Base-by-base conservation (phyloP, 2,797 vertebrate species). In the Hoplostethus atlanticus region DNA sequence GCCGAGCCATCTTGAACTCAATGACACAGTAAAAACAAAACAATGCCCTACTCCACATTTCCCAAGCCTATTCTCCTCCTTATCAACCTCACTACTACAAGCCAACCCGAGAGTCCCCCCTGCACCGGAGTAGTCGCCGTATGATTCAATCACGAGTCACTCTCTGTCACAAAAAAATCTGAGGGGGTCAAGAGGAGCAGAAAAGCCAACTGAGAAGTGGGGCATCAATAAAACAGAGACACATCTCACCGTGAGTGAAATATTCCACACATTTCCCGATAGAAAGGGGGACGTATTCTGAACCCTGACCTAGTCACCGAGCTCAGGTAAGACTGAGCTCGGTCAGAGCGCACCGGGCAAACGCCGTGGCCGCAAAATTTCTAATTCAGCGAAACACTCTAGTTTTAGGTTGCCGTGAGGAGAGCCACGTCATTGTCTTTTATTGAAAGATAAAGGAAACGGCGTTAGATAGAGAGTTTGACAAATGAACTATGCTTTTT, bases 221-320 rank as follows among this genome's bases (percentile, higher is more conserved):
- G 15, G 31, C 71, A 87, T 91, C 76, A 91, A 90, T 88, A 88
- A 90, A 84, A 77, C 56, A 91, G 58, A 50, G 62, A 34, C 46
- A 54, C 68, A 46, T 79, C 67, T 80, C 79, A 70, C 48, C 66
- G 76, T 83, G 30, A 62, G 87, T 90, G 17, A 92, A 91, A 52
- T 2, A 2, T 67, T 77, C 31, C 59, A n/a, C 46, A 42, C 25
- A 1, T 61, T 74, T 71, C 64, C 34, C 50, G 68, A 36, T 48
- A 50, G 65, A 71, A 73, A 68, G 16, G 57, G 34, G 38, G 54
- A 36, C 30, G 7, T 51, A 56, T 69, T 73, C 66, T 67, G 15
- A 38, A 38, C 25, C 42, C 7, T 2, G 21, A 15, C 3, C 17
- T 16, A 21, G 28, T 69, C 55, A 56, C 46, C 21, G 21, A 34